Conservation (phyloP, 1,140 invertebrate species). For the Lasioglossum albipes region DNA sequence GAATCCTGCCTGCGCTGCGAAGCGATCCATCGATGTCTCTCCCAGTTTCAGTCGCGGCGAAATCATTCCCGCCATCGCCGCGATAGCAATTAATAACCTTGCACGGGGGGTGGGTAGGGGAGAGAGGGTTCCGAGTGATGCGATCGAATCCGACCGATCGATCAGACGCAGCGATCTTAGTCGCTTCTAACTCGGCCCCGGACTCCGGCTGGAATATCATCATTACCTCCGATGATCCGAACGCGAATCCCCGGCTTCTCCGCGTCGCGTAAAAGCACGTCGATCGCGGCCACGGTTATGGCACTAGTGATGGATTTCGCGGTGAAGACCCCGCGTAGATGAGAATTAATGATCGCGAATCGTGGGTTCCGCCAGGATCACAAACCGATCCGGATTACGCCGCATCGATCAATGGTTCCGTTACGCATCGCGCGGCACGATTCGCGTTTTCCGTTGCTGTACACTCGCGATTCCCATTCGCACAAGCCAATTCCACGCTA, state of each 20-base stretch:
- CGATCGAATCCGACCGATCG: constrained; percentile 34
- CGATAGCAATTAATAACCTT: constrained; percentile 33
- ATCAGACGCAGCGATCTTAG: constrained; percentile 20
- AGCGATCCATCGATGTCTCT: constrained; percentile 33
- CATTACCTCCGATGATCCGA: not conserved
- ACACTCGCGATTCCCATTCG: too few relatives aligned
- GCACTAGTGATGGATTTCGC: constrained; percentile 55
- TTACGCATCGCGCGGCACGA: constrained; percentile 45
- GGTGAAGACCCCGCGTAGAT: constrained; percentile 54
- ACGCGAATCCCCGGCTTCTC: not conserved
- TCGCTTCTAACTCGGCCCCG: constrained; percentile 6
- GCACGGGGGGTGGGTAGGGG: too few relatives aligned
- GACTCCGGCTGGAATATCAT: constrained; percentile 28
- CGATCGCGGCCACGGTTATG: not conserved
- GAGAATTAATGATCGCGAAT: constrained; percentile 67
- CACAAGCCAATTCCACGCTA: too few relatives aligned
- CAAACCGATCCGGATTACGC: constrained; percentile 49
- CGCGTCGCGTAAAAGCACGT: constrained; percentile 31
- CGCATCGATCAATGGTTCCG: constrained; percentile 54
- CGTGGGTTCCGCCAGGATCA: constrained; percentile 44
- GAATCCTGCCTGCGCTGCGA: not conserved
- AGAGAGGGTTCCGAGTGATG: constrained; percentile 8
- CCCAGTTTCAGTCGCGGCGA: constrained; percentile 2
- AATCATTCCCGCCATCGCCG: constrained; percentile 4
- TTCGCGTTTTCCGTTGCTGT: constrained; percentile 41